Percentiles rank a stretch among this genome's conserved stretches.
phyloP scores from a whole-genome alignment of 2,797 vertebrate genomes.

The Hypotaenidia okinawae region DNA sequence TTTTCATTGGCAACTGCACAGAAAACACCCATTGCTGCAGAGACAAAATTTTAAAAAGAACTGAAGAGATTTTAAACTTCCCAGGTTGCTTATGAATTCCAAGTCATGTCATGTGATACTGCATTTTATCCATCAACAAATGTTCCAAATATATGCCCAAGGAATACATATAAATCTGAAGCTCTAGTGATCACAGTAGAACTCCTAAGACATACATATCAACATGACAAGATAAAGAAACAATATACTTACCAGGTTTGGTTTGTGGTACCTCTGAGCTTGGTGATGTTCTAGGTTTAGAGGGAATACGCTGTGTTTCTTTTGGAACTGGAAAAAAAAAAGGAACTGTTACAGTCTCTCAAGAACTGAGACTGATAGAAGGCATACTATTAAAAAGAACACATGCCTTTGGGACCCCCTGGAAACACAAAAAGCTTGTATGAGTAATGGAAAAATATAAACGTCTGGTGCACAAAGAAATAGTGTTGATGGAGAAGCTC shows the following conservation, averaged over 20 bases:
- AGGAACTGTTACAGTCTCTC: not conserved
- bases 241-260: constrained; percentile 67
- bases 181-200: not conserved
- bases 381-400: not conserved
- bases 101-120: not conserved
- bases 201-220: not conserved
- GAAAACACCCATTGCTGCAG: not conserved
- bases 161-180: not conserved
- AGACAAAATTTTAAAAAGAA: not conserved
- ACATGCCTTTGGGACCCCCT: not conserved
- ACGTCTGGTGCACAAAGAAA: not conserved
- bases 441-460: not conserved
- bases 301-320: constrained; percentile 45
- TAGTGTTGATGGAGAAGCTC: not conserved
- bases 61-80: not conserved
- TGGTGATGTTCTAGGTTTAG: constrained; percentile 59
- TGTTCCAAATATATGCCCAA: not conserved
- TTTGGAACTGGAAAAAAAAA: constrained; percentile 68
- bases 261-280: constrained; percentile 65
- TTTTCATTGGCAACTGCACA: not conserved
- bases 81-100: not conserved
- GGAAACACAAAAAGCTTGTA: not conserved
- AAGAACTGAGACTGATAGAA: not conserved
- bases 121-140: not conserved
- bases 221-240: not conserved